Conservation (phyloP, 2,888 invertebrate genomes). For the Monopis laevigella region DNA sequence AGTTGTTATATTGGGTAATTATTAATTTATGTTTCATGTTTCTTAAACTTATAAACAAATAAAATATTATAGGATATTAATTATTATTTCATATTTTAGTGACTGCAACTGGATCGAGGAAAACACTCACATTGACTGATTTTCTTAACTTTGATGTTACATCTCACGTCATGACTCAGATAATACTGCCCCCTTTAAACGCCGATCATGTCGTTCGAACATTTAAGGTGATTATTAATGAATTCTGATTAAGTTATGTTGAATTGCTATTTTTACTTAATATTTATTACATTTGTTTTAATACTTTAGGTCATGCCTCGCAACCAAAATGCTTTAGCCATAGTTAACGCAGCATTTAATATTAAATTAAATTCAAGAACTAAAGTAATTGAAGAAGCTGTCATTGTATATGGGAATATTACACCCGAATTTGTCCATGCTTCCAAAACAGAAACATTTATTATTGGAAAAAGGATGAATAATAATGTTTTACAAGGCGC, state of each 20-base stretch:
- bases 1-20: slow-evolving; percentile 60
- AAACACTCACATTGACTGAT: slow-evolving; percentile 38
- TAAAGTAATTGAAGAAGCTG: slow-evolving; percentile 38
- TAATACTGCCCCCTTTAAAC: slow-evolving; percentile 65
- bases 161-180: slow-evolving; percentile 68
- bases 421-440: slow-evolving; percentile 68
- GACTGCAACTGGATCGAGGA: slow-evolving; percentile 21
- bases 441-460: slow-evolving; percentile 57
- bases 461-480: slow-evolving; percentile 49
- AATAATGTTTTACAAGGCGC: slow-evolving; percentile 51
- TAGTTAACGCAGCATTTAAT: slow-evolving; percentile 78
- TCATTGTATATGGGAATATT: slow-evolving; percentile 75
- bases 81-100: slow-evolving; percentile 25
- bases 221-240: slow-evolving; percentile 71
- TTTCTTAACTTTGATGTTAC: slow-evolving; percentile 71
- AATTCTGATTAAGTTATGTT: too few species aligned
- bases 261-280: too few species aligned
- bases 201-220: slow-evolving; percentile 63
- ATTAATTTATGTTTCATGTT: too few species aligned
- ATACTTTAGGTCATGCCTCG: slow-evolving; percentile 71
- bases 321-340: slow-evolving; percentile 79
- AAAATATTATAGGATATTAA: not conserved
- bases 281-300: too few species aligned
- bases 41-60: too few species aligned
- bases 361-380: slow-evolving; percentile 57